phyloP scores from a whole-genome alignment of 2,797 vertebrate genomes.

The Mormyrops attenuatus region DNA sequence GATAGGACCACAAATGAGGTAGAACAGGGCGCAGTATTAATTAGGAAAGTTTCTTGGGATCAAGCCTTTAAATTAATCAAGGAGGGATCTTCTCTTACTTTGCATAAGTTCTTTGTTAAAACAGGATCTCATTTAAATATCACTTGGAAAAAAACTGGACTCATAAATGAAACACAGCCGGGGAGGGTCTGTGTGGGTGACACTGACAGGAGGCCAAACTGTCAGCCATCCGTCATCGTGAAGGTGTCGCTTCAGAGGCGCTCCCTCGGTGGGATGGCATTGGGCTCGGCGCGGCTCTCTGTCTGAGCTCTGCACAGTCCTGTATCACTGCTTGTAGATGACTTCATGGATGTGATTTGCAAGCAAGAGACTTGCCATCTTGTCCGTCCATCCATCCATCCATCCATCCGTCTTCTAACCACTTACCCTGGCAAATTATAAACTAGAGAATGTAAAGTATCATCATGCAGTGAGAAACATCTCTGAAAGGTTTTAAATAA shows the following conservation, averaged over 20 bases:
- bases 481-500: neutral
- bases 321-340: neutral
- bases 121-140: neutral
- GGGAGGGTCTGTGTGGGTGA: neutral
- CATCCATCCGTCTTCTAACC: neutral
- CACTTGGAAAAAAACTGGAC: neutral
- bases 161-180: neutral
- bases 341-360: neutral
- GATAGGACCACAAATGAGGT: neutral
- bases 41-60: neutral
- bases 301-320: neutral
- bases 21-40: neutral
- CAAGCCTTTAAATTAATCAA: neutral
- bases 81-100: neutral
- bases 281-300: neutral
- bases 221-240: neutral
- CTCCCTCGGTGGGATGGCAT: neutral
- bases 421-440: neutral
- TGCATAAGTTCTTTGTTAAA: neutral
- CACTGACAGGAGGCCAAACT: neutral
- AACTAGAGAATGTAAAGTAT: neutral
- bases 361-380: neutral
- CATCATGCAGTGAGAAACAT: neutral
- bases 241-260: neutral
- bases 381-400: neutral